Percentiles rank a stretch among this genome's conserved stretches.
These are phyloP conservation scores for Tyto alba DNA, from an alignment of 2,113 vertebrate species.

Conservation along the genomic window DNA sequence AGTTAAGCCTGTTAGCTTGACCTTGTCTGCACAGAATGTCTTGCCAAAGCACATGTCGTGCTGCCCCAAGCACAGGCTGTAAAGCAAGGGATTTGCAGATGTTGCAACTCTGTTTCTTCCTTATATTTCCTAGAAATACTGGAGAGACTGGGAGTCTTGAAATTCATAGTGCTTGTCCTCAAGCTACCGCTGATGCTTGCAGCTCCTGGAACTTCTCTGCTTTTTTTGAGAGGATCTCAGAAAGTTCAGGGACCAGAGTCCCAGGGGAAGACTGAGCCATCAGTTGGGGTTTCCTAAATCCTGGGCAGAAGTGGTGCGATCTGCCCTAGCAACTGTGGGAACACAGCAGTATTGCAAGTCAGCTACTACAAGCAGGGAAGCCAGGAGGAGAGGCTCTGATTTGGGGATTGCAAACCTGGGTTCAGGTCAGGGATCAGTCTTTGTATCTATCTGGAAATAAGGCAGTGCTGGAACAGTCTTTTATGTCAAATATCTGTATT, in stretches of 20 bases:
- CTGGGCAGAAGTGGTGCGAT: not conserved
- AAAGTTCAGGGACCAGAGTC: not conserved
- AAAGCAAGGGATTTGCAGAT: constrained; percentile 33
- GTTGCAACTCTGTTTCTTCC: constrained; percentile 42
- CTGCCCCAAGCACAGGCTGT: constrained; percentile 37
- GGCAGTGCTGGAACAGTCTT: not conserved
- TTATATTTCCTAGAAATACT: constrained; percentile 32
- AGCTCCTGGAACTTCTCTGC: not conserved
- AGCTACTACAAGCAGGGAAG: not conserved
- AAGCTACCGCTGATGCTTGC: not conserved
- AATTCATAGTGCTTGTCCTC: not conserved
- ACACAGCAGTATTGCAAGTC: not conserved
- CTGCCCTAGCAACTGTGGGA: not conserved
- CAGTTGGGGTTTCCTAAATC: not conserved
- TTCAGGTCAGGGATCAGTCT: not conserved
- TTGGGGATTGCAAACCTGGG: not conserved
- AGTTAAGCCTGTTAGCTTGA: constrained; percentile 16
- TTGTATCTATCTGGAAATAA: not conserved
- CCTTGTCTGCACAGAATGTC: not conserved
- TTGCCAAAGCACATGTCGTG: constrained; percentile 62
- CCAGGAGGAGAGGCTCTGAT: not conserved
- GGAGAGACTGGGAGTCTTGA: not conserved
- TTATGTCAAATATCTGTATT: not conserved
- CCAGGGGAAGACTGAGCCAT: not conserved
- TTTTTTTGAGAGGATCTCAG: not conserved